Evolutionary conservation across 1,140 invertebrate species (phyloP), one percentile per base, ranked within the genome.

Genomic region (Microvelia longipes): DNA sequence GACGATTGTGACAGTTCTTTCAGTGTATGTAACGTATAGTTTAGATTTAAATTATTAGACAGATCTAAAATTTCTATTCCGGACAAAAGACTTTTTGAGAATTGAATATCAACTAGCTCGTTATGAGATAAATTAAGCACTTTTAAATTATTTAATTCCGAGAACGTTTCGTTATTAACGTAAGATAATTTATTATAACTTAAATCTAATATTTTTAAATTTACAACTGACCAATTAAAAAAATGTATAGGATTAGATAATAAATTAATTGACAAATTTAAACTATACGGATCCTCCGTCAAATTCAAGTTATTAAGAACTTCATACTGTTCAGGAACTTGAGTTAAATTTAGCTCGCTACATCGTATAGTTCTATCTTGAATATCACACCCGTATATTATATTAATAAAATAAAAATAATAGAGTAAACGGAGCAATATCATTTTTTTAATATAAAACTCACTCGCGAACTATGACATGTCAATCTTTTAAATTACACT

Each of bases 111-210:
- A 28, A 15, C 29, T 1, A 70, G 24, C 35, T 63, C 35, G 25
- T 70, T 70, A 28, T 70, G 30, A 14, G 69, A 70, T 19, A 70
- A 28, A 63, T 70, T 70, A 24, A 70, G 30, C 14, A 29, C 28
- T 25, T 67, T 68, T 24, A 70, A 63, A 29, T 70, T 28, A 5
- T 25, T 69, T 28, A 65, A 13, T 29, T 2, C 0, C 11, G 2
- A 15, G 26, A 69, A 69, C 28, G 63, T 35, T 29, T 64, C 25
- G 15, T 14, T 26, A 62, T n/a, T 69, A 29, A 69, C 28, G 11
- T 64, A 28, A n/a, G 13, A 29, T 15, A 69, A 24, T 1, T n/a
- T 29, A 35, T 69, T 69, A 27, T 64, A 64, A 28, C 68, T 69
- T 35, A 69, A 2, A 35, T 69, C 68, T 1, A 69, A 2, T 2